phyloP scores from a whole-genome alignment of 2,113 vertebrate species.

The Ageneiosus marmoratus region DNA sequence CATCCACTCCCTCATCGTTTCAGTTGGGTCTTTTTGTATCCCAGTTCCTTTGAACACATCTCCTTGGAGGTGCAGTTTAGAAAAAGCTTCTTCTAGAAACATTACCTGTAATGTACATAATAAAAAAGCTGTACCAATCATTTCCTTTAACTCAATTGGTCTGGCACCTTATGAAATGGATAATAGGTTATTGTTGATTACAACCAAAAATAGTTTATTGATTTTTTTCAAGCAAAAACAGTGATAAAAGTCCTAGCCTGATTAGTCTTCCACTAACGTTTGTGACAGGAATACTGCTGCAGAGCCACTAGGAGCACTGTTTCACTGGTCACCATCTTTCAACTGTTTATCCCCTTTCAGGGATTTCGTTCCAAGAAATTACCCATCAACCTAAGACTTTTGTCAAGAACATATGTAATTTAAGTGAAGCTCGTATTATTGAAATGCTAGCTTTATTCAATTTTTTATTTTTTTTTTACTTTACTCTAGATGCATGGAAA shows the following conservation, averaged over 20 bases:
- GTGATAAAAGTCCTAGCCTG: background rate
- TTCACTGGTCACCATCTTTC: background rate
- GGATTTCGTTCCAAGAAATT: background rate
- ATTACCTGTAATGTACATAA: background rate
- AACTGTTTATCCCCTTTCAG: background rate
- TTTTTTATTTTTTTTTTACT: background rate
- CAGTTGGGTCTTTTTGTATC: background rate
- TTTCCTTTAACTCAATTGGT: background rate
- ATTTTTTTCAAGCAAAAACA: background rate
- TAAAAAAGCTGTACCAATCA: background rate
- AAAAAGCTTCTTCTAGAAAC: background rate
- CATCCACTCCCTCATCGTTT: background rate
- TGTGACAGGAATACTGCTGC: background rate
- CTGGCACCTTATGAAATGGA: background rate
- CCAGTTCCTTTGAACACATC: background rate
- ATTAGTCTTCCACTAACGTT: background rate
- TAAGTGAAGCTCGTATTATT: background rate
- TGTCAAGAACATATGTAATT: background rate
- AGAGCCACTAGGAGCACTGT: background rate
- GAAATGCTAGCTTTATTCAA: background rate
- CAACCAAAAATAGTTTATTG: background rate
- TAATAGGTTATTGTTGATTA: background rate
- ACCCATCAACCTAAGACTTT: background rate
- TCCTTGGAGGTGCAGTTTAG: background rate
- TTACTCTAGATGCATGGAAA: constrained; percentile 84